phyloP scores from a whole-genome alignment of 2,797 vertebrate species.

The Dermochelys coriacea region DNA sequence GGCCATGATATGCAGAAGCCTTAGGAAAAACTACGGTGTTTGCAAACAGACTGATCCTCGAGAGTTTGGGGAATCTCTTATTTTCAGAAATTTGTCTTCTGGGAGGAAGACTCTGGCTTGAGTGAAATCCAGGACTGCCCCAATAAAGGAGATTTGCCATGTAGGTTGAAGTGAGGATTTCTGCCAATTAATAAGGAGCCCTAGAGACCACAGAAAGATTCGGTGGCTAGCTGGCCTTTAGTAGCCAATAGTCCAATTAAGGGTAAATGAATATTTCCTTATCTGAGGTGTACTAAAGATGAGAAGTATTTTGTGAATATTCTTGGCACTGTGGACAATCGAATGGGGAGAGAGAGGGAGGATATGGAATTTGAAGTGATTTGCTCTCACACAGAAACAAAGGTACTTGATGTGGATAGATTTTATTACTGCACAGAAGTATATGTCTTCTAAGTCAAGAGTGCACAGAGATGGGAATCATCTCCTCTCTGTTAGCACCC shows the following conservation, averaged over 20 bases:
- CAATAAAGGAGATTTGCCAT: background rate
- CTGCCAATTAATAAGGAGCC: background rate
- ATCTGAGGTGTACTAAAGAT: rapidly evolving
- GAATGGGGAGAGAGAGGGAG: background rate
- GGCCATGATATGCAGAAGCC: no score
- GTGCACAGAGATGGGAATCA: rapidly evolving
- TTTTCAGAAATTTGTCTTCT: background rate
- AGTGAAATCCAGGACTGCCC: background rate
- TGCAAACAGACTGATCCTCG: no score
- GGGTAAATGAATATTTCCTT: background rate
- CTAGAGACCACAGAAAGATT: rapidly evolving
- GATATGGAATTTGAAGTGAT: background rate
- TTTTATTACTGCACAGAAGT: background rate
- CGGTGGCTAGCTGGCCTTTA: background rate
- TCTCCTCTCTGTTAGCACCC: background rate
- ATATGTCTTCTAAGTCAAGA: rapidly evolving
- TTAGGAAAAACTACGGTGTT: no score
- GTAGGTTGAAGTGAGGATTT: background rate
- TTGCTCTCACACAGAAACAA: background rate
- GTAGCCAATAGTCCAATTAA: background rate
- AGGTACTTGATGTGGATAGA: rapidly evolving
- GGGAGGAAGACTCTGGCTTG: background rate
- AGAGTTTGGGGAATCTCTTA: background rate
- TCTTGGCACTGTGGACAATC: background rate
- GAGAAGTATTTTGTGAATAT: rapidly evolving